Conservation (phyloP, 1,140 invertebrate genomes). For the Ectropis grisescens region DNA sequence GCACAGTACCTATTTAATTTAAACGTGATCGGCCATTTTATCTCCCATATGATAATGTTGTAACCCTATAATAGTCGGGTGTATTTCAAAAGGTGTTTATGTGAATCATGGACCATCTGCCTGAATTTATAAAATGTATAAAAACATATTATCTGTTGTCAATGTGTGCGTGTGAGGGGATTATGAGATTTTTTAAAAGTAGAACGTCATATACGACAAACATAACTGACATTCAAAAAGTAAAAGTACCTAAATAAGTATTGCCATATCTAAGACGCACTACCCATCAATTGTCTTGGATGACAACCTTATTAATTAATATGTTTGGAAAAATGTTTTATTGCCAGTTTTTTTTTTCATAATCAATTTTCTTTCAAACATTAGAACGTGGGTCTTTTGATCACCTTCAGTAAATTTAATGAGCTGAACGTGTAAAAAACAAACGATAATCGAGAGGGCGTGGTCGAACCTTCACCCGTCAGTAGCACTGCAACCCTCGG, state of each 20-base stretch:
- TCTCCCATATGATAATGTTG: conserved; percentile 50
- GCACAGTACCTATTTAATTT: no score
- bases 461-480: conserved; percentile 32
- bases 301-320: no score
- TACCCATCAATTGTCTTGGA: no score
- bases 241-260: no score
- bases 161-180: conserved; percentile 28
- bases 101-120: conserved; percentile 49
- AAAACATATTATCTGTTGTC: conserved; percentile 34
- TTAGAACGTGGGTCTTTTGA: no score
- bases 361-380: no score
- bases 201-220: no score
- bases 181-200: conserved; percentile 4
- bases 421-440: conserved; percentile 15
- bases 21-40: conserved; percentile 31
- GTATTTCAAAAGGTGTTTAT: conserved; percentile 60
- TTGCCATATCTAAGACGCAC: no score
- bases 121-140: conserved; percentile 62
- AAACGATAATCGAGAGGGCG: conserved; percentile 43
- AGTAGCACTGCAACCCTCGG: conserved; percentile 27
- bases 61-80: conserved; percentile 51
- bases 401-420: no score
- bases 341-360: no score
- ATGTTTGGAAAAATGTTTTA: no score
- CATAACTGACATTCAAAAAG: no score